phyloP scores from a whole-genome alignment of 2,888 invertebrate genomes.

The Deilephila elpenor region DNA sequence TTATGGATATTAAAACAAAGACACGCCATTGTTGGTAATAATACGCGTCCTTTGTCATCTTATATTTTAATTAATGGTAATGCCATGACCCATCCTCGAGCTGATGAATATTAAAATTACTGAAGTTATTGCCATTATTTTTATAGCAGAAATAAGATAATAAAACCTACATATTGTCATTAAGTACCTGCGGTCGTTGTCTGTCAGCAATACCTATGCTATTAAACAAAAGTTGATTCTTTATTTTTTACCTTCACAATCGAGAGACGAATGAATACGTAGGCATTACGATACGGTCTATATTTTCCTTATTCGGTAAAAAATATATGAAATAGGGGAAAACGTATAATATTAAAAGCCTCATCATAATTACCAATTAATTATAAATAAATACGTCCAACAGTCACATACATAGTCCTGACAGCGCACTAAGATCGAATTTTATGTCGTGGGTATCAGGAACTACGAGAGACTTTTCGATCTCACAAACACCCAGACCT shows the following conservation, averaged over 20 bases:
- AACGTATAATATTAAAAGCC: too few relatives aligned
- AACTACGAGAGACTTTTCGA: too few relatives aligned
- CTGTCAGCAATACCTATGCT: not conserved
- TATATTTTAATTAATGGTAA: constrained; percentile 6
- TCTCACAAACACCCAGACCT: too few relatives aligned
- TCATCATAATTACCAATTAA: not conserved
- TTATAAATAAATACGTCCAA: too few relatives aligned
- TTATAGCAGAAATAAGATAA: not conserved
- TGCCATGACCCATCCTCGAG: constrained; percentile 2
- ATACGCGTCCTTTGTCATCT: not conserved
- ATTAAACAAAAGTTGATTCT: not conserved
- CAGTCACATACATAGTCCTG: too few relatives aligned
- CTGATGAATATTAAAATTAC: not conserved
- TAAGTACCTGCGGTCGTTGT: not conserved
- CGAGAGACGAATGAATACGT: not conserved
- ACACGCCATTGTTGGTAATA: not conserved
- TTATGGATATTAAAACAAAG: not conserved
- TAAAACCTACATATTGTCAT: not conserved
- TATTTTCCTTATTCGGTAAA: not conserved
- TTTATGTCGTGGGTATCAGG: too few relatives aligned
- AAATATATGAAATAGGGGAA: too few relatives aligned
- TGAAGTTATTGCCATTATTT: not conserved
- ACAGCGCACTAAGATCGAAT: too few relatives aligned
- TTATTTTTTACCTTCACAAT: not conserved
- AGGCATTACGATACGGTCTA: not conserved